phyloP scores from a whole-genome alignment of 2,113 vertebrate species.

The Bos indicus region DNA sequence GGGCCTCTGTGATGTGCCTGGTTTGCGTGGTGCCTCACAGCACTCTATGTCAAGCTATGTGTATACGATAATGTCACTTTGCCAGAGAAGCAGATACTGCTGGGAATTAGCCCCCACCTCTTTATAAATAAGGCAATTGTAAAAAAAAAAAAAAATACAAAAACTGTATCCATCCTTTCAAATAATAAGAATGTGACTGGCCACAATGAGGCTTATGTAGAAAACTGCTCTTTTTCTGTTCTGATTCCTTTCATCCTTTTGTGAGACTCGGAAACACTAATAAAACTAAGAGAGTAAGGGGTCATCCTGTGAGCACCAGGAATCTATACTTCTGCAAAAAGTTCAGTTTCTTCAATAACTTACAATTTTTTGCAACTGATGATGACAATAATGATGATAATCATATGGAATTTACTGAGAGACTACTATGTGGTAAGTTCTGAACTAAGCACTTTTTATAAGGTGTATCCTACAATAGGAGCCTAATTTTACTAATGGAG shows the following conservation, averaged over 20 bases:
- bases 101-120: background rate
- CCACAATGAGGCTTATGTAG: background rate
- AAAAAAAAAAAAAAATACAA: background rate
- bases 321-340: background rate
- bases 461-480: background rate
- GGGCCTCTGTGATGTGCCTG: background rate
- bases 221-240: background rate
- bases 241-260: background rate
- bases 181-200: background rate
- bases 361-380: background rate
- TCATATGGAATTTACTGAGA: background rate
- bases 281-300: background rate
- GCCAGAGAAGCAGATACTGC: background rate
- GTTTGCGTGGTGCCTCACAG: background rate
- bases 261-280: background rate
- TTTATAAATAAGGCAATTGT: constrained; percentile 1
- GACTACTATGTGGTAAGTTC: background rate
- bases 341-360: background rate
- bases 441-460: background rate
- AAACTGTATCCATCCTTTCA: background rate
- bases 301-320: background rate
- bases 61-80: background rate
- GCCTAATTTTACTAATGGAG: background rate
- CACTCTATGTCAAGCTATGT: background rate
- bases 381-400: background rate